Base-by-base conservation (phyloP, 2,113 vertebrate genomes). In the Aleadryas rufinucha region DNA sequence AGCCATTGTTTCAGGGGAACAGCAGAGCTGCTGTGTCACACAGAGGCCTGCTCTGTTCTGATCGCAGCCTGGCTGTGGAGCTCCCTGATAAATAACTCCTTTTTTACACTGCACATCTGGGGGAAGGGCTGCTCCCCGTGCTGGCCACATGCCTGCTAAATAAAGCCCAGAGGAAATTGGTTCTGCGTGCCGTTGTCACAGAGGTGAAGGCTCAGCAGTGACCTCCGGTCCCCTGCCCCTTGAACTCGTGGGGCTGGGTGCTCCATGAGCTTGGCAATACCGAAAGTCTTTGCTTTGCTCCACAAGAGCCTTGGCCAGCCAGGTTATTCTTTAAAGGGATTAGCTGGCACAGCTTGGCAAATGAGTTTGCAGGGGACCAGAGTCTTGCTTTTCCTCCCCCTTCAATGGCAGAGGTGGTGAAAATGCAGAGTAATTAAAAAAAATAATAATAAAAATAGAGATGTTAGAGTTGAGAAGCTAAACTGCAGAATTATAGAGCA, bases 101-200 rank as follows among this genome's bases (percentile, higher is more conserved):
- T 96, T 93, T 96, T 96, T 90, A 54, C 95, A 28, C 76, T 68
- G 89, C 95, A 97, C 95, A 97, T 95, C 96, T 96, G 95, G 94
- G 96, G 95, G 92, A 91, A 97, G 96, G 81, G 69, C 94, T 82
- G 91, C 87, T 97, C 96, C 96, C 93, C 94, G 89, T 87, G 93
- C 95, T 94, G 95, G 96, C 95, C 90, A 87, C 89, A 86, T 89
- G 90, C 72, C 90, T 93, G 95, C 92, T 95, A 94, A 97, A 95
- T 93, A 97, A 97, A 97, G 90, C 94, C 52, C 81, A 84, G 95
- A 97, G 97, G 97, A 97, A 97, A 97, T 96, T 95, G 88, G 87
- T 93, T 97, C 75, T 94, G 86, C 87, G 59, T 94, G 96, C 91
- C 26, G 61, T 84, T 97, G 95, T 92, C 88, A 61, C 61, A 91